A percentile compares a stretch with the other conserved stretches of the same genome.
These are phyloP conservation scores for Hirundo rustica DNA, from an alignment of 2,797 vertebrate species.

Conservation along the genomic window DNA sequence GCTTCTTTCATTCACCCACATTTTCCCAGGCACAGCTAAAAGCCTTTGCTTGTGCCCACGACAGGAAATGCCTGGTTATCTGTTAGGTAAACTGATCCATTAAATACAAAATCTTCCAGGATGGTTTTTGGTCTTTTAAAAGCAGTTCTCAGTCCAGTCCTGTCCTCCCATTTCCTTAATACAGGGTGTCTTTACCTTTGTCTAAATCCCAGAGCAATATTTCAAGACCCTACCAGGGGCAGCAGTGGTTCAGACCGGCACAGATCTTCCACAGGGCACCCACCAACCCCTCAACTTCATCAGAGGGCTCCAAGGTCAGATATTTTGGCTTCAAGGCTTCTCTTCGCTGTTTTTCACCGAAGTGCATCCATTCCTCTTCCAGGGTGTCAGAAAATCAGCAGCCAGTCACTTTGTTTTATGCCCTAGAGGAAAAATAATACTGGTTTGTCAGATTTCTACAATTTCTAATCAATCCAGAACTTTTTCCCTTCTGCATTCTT, in stretches of 20 bases:
- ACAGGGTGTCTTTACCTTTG: not conserved
- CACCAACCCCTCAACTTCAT: not conserved
- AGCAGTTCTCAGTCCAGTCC: not conserved
- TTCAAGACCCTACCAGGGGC: not conserved
- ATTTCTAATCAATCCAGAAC: not conserved
- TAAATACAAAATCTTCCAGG: not conserved
- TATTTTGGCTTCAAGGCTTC: not conserved
- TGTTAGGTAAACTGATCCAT: not conserved
- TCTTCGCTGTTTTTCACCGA: not conserved
- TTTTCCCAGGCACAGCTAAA: slow-evolving; percentile 35
- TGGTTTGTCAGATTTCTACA: not conserved
- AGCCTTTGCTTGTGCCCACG: not conserved
- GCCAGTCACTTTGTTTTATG: not conserved
- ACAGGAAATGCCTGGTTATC: slow-evolving; percentile 47
- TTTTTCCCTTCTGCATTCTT: not conserved
- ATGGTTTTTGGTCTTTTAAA: not conserved
- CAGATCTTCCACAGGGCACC: not conserved
- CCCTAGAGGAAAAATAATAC: not conserved
- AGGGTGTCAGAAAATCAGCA: not conserved
- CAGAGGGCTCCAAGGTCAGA: not conserved
- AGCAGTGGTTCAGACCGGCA: not conserved
- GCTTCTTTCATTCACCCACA: not conserved
- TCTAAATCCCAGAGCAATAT: not conserved
- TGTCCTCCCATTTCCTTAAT: not conserved
- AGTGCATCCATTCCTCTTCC: not conserved